Conservation (phyloP, 1,140 invertebrate genomes). For the Drosophila sulfurigaster region DNA sequence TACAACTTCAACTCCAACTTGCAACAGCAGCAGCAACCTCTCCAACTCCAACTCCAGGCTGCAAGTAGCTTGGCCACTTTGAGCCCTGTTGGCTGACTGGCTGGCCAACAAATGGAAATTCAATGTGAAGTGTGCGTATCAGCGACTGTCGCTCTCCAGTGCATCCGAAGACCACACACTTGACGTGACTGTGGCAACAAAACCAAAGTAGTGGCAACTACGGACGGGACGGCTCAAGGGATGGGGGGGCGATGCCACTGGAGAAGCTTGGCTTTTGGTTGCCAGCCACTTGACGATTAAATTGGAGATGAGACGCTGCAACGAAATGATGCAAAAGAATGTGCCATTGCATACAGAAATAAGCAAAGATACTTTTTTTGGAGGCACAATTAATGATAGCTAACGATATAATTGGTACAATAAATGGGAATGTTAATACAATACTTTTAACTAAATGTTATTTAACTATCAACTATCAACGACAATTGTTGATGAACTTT, state of each 20-base stretch:
- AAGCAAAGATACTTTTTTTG: conserved; percentile 11
- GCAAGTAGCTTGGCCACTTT: conserved; percentile 38
- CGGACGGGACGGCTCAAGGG: neutral
- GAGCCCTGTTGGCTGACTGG: conserved; percentile 17
- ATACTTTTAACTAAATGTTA: no score
- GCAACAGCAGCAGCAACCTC: conserved; percentile 3
- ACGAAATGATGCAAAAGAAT: neutral
- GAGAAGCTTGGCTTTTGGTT: conserved; percentile 20
- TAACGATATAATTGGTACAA: neutral
- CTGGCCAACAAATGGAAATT: conserved; percentile 74
- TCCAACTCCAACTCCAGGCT: conserved; percentile 3
- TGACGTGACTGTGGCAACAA: conserved; percentile 39
- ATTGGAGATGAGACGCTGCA: conserved; percentile 56
- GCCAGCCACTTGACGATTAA: conserved; percentile 60
- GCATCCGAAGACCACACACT: conserved; percentile 78
- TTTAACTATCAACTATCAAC: no score
- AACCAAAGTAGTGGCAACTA: neutral
- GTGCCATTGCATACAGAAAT: neutral
- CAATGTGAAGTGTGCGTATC: conserved; percentile 82
- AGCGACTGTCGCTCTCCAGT: conserved; percentile 78
- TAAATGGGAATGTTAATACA: no score
- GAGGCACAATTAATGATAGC: neutral
- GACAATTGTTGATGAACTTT: no score
- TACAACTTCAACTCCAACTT: conserved; percentile 31
- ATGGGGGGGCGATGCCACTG: neutral